Base-by-base conservation (phyloP, 2,888 invertebrate genomes). In the Arctia plantaginis region DNA sequence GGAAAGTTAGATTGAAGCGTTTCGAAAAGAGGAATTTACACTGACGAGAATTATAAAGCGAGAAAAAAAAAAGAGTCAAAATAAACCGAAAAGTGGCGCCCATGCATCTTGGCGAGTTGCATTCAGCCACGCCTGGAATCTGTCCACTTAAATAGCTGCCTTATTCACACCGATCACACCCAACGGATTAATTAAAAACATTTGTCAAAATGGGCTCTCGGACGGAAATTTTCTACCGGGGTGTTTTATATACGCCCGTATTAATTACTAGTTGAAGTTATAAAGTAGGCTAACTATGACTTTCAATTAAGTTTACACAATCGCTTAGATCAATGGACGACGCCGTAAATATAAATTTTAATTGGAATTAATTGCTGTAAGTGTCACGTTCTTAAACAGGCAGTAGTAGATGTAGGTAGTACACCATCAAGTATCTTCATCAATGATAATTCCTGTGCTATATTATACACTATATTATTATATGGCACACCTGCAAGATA, bases 171-270 rank as follows among this genome's bases (percentile, higher is more conserved):
- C 87, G 88, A 91, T 90, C 91, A 92, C 92, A 90, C 91, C 92
- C 92, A 90, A 87, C 88, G 88, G 89, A 93, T 94, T 94, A 93
- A 94, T 93, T 93, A 93, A 92, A 93, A 93, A 90, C 91, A 93
- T 93, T 92, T 90, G 90, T 93, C 91, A 92, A 92, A 92, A 93
- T 89, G 89, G 87, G 77, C 83, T 90, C 88, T 89, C 90, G 89
- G 92, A 92, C 89, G 86, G 89, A 86, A 87, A 89, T 89, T 88
- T 89, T 90, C 87, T 89, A 88, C 51, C 85, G 81, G 84, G 77
- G 87, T 85, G 70, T 89, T 88, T 89, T 87, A 90, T 88, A 84
- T 87, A 88, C 85, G 78, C 85, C 86, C 84, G 86, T 90, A 91
- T 90, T 92, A 90, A 91, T 92, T 90, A 90, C 86, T 88, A 82